A percentile compares a stretch with the other conserved stretches of the same genome.
phyloP scores from a whole-genome alignment of 2,888 invertebrate genomes.

The Strigamia transsilvanica region DNA sequence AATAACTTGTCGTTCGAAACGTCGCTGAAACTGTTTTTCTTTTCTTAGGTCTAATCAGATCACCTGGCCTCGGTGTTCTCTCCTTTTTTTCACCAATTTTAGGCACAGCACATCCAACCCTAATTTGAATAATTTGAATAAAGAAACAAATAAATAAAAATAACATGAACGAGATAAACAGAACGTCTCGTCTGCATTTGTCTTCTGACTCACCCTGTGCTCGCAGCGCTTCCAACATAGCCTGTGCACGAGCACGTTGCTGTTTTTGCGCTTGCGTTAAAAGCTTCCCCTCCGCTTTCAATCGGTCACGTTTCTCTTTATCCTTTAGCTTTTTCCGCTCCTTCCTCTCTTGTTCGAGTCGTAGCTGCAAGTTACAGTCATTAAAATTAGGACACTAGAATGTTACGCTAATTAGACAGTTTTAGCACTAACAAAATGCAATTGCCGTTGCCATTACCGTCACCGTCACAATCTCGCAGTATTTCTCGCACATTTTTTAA shows the following conservation, averaged over 20 bases:
- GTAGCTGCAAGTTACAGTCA: slow-evolving; percentile 62
- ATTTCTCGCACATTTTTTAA: too few relatives aligned
- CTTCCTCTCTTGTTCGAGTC: slow-evolving; percentile 64
- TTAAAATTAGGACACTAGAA: too few relatives aligned
- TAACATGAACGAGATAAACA: too few relatives aligned
- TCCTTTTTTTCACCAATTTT: slow-evolving; percentile 70
- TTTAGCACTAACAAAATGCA: too few relatives aligned
- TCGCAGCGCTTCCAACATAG: slow-evolving; percentile 85
- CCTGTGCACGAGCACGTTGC: slow-evolving; percentile 77
- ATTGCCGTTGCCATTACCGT: too few relatives aligned
- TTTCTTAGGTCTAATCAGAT: slow-evolving; percentile 77
- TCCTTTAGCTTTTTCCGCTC: slow-evolving; percentile 65
- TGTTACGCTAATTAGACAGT: too few relatives aligned
- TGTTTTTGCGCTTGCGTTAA: slow-evolving; percentile 65
- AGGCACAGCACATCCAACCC: slow-evolving; percentile 76
- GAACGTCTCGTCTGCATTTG: too few relatives aligned
- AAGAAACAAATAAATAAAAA: too few relatives aligned
- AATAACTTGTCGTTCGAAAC: slow-evolving; percentile 56
- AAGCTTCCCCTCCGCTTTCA: slow-evolving; percentile 68
- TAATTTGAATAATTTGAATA: too few relatives aligned
- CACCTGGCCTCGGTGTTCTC: slow-evolving; percentile 70
- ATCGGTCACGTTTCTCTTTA: slow-evolving; percentile 64
- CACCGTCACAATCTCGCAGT: too few relatives aligned
- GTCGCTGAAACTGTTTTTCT: slow-evolving; percentile 67
- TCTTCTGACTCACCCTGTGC: slow-evolving; percentile 84